A percentile compares a stretch with the other conserved stretches of the same genome.
phyloP scores from a whole-genome alignment of 2,888 invertebrate genomes.

The Prosopocoilus inquinatus region DNA sequence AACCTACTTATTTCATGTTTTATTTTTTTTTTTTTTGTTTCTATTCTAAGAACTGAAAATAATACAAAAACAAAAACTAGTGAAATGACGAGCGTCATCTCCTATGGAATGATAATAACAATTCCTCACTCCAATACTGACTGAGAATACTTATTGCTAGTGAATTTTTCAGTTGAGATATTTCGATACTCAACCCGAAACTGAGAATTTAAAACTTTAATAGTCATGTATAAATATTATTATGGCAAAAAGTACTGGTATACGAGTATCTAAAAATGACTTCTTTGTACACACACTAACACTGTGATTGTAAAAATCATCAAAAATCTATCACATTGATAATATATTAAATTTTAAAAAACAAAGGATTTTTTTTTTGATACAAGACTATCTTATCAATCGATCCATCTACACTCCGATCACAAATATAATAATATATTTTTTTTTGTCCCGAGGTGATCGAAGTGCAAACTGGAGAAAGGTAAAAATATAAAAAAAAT shows the following conservation, averaged over 20 bases:
- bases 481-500: slow-evolving; percentile 26
- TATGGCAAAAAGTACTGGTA: slow-evolving; percentile 53
- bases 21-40: too few species aligned
- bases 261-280: slow-evolving; percentile 53
- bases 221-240: slow-evolving; percentile 45
- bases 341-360: slow-evolving; percentile 29
- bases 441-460: slow-evolving; percentile 11
- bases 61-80: slow-evolving; percentile 38
- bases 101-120: slow-evolving; percentile 48
- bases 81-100: slow-evolving; percentile 14
- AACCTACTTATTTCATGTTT: slow-evolving; percentile 28
- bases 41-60: slow-evolving; percentile 32
- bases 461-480: slow-evolving; percentile 22
- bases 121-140: slow-evolving; percentile 53
- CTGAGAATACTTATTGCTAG: slow-evolving; percentile 56
- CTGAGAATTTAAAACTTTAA: slow-evolving; percentile 39
- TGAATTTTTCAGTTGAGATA: slow-evolving; percentile 49
- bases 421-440: slow-evolving; percentile 1
- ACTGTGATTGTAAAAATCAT: slow-evolving; percentile 66
- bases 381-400: slow-evolving; percentile 11
- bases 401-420: background rate
- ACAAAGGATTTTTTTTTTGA: slow-evolving; percentile 19
- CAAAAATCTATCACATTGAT: slow-evolving; percentile 66
- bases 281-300: slow-evolving; percentile 54
- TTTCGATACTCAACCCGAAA: slow-evolving; percentile 37